Evolutionary conservation across 1,140 invertebrate species (phyloP).

Genomic region (Sminthurinus signatus): DNA sequence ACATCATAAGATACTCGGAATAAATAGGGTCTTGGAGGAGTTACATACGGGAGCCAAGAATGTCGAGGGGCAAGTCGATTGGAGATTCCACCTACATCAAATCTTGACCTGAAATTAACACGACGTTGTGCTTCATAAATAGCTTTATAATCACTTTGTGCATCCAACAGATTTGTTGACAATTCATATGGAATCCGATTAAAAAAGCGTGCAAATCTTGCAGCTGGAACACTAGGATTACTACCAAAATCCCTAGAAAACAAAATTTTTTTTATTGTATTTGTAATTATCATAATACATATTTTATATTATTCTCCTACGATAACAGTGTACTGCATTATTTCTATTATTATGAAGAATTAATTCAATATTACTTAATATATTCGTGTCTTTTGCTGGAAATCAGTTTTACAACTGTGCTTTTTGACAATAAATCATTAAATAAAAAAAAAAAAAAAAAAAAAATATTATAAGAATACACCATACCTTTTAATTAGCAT

Average conservation of each 20-base stretch:
- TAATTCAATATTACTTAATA: neutral
- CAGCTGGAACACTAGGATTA: neutral
- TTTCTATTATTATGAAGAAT: neutral
- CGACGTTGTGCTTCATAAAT: slow-evolving; percentile 1
- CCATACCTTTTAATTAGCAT: neutral
- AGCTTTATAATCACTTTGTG: neutral
- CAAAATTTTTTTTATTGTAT: neutral
- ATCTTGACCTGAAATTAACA: neutral
- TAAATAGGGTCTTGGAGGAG: neutral
- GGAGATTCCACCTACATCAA: neutral
- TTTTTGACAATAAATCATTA: neutral
- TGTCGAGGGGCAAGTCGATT: neutral
- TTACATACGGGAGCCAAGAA: slow-evolving; percentile 2
- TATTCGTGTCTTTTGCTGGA: too few species aligned
- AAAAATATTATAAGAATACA: neutral
- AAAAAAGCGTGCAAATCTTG: neutral
- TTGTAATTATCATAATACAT: too few species aligned
- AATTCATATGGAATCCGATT: neutral
- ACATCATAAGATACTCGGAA: slow-evolving; percentile 1
- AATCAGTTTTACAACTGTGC: too few species aligned
- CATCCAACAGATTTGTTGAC: neutral
- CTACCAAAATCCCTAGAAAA: neutral
- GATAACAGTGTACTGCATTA: too few species aligned
- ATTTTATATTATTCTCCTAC: too few species aligned
- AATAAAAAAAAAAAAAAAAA: neutral